Conservation (phyloP, 2,888 invertebrate genomes). For the Leptogaster cylindrica region DNA sequence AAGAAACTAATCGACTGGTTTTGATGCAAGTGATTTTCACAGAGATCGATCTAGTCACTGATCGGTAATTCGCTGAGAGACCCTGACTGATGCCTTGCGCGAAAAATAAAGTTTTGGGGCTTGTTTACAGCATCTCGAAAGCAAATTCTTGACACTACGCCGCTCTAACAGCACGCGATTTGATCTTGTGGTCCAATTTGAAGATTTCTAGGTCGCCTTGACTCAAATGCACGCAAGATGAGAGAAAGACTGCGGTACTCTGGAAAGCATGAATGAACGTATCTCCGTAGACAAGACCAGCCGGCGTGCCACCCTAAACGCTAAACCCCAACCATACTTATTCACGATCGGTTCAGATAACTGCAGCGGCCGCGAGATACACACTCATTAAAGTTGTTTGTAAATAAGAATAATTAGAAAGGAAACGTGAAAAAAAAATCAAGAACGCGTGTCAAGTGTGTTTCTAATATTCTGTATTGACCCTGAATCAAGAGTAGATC, state of each 20-base stretch:
- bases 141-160: too few relatives aligned
- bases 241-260: background rate
- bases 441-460: conserved; percentile 1
- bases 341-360: background rate
- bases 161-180: background rate
- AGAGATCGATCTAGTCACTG: too few relatives aligned
- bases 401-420: background rate
- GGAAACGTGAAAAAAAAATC: background rate
- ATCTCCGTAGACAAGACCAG: background rate
- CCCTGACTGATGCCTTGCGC: too few relatives aligned
- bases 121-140: background rate
- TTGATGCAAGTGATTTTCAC: too few relatives aligned
- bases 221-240: conserved; percentile 26
- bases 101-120: too few relatives aligned
- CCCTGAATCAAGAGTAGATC: conserved; percentile 4
- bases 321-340: background rate
- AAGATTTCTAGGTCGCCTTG: conserved; percentile 20
- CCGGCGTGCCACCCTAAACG: background rate
- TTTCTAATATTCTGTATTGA: background rate
- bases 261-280: conserved; percentile 6
- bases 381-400: conserved; percentile 8
- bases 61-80: too few relatives aligned
- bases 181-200: background rate
- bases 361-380: background rate
- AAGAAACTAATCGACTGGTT: too few relatives aligned